These are phyloP conservation scores for Synanthedon tipuliformis DNA, from an alignment of 2,888 invertebrate genomes.

Conservation along the genomic window DNA sequence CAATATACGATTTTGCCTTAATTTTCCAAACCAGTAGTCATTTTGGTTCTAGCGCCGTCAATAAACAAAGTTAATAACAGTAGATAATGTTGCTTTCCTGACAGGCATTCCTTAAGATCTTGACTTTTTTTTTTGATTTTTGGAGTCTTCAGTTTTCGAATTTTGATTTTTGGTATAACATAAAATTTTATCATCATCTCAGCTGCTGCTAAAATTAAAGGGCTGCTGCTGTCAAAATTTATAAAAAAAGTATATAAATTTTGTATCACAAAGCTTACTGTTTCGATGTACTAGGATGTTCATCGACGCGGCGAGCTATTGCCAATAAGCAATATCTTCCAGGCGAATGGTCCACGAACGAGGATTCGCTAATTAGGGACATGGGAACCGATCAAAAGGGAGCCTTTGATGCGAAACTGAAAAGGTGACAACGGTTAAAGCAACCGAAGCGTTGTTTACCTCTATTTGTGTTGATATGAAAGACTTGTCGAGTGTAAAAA, in stretches of 20 bases:
- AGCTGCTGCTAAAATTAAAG: too few relatives aligned
- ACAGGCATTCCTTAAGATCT: too few relatives aligned
- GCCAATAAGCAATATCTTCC: conserved; percentile 69
- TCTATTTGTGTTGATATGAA: neutral
- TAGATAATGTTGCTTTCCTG: neutral
- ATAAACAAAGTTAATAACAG: neutral
- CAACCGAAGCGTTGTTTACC: neutral
- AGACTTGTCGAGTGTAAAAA: too few relatives aligned
- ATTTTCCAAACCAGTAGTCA: conserved; percentile 58
- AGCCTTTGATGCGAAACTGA: conserved; percentile 59
- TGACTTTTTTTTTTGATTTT: too few relatives aligned
- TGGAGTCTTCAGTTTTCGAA: too few relatives aligned
- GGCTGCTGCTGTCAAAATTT: too few relatives aligned
- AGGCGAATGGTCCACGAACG: conserved; percentile 39
- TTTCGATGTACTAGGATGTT: neutral
- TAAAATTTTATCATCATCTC: too few relatives aligned
- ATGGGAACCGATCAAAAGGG: conserved; percentile 53
- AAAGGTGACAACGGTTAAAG: conserved; percentile 47
- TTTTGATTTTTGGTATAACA: too few relatives aligned
- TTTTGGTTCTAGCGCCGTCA: conserved; percentile 11
- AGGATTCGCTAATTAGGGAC: conserved; percentile 63
- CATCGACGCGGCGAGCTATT: conserved; percentile 33
- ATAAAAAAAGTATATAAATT: too few relatives aligned
- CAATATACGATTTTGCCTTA: conserved; percentile 46
- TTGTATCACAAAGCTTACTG: too few relatives aligned